Percentiles rank a stretch among this genome's conserved stretches.
phyloP scores from a whole-genome alignment of 2,888 invertebrate genomes.

The Caenorhabditis sp. region DNA sequence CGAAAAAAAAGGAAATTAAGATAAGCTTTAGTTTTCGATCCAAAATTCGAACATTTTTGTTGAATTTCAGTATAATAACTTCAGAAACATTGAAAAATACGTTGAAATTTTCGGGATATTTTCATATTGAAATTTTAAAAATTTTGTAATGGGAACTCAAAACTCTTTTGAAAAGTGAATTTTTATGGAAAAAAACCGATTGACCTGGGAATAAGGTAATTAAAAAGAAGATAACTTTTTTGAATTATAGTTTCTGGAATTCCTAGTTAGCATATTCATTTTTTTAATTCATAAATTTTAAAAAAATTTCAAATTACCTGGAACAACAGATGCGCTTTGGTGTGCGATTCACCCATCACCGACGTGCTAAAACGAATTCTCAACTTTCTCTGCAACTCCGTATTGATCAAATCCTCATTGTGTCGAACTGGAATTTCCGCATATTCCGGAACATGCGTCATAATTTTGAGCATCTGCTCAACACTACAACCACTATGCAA shows the following conservation, averaged over 20 bases:
- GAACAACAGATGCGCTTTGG: conserved; percentile 89
- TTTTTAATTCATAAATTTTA: too few relatives aligned
- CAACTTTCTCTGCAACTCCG: conserved; percentile 72
- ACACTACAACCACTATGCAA: conserved; percentile 78
- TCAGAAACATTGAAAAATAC: too few relatives aligned
- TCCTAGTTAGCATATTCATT: too few relatives aligned
- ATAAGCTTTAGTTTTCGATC: background rate
- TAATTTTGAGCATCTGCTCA: conserved; percentile 81
- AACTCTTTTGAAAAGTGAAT: too few relatives aligned
- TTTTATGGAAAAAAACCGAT: too few relatives aligned
- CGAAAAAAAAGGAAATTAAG: background rate
- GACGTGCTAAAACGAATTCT: conserved; percentile 72
- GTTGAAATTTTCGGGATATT: too few relatives aligned
- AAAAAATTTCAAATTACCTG: conserved; percentile 74
- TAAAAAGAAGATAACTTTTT: too few relatives aligned
- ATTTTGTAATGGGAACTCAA: too few relatives aligned
- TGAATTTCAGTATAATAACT: too few relatives aligned
- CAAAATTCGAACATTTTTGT: background rate
- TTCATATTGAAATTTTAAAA: too few relatives aligned
- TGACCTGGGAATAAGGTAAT: too few relatives aligned
- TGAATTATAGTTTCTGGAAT: too few relatives aligned
- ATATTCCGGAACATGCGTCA: conserved; percentile 85
- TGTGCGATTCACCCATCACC: conserved; percentile 87
- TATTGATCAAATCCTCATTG: conserved; percentile 92
- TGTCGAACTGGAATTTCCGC: conserved; percentile 93